Percentiles rank a stretch among this genome's conserved stretches.
These are phyloP conservation scores for Actinernus sp. DNA, from an alignment of 92 coral and sea anemone species.

Conservation along the genomic window DNA sequence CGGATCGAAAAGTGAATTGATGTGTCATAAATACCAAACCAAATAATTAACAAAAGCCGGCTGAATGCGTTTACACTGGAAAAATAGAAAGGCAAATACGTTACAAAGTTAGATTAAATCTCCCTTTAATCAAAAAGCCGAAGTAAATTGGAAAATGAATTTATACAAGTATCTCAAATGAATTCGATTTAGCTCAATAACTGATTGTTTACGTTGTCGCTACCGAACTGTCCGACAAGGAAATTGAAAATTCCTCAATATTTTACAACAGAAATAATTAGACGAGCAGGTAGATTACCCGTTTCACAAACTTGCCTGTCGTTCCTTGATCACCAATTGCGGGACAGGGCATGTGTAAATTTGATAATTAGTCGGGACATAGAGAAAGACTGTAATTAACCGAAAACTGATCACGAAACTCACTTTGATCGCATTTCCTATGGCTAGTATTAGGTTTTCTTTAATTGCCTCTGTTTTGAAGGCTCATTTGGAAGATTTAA, in stretches of 20 bases:
- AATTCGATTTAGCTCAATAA: slow-evolving; percentile 19
- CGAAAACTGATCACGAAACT: too few relatives aligned
- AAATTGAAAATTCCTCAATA: slow-evolving; percentile 19
- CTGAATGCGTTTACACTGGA: neutral
- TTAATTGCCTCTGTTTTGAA: too few relatives aligned
- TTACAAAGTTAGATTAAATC: neutral
- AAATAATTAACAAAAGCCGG: too few relatives aligned
- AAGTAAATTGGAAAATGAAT: slow-evolving; percentile 12
- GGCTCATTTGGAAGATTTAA: too few relatives aligned
- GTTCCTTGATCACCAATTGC: too few relatives aligned
- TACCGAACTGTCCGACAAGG: slow-evolving; percentile 9
- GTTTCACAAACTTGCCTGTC: slow-evolving; percentile 7
- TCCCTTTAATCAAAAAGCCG: slow-evolving; percentile 17
- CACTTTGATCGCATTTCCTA: too few relatives aligned
- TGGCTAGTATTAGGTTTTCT: too few relatives aligned
- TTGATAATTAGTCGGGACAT: too few relatives aligned
- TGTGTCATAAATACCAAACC: too few relatives aligned
- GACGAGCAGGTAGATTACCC: slow-evolving; percentile 20
- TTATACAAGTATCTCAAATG: neutral
- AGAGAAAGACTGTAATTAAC: too few relatives aligned
- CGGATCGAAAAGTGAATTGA: too few relatives aligned
- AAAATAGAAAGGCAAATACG: slow-evolving; percentile 1
- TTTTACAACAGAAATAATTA: neutral
- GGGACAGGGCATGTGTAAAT: too few relatives aligned
- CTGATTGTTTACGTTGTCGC: slow-evolving; percentile 15